Evolutionary conservation across 2,113 vertebrate species (phyloP).

Genomic region (Tauraco erythrolophus): DNA sequence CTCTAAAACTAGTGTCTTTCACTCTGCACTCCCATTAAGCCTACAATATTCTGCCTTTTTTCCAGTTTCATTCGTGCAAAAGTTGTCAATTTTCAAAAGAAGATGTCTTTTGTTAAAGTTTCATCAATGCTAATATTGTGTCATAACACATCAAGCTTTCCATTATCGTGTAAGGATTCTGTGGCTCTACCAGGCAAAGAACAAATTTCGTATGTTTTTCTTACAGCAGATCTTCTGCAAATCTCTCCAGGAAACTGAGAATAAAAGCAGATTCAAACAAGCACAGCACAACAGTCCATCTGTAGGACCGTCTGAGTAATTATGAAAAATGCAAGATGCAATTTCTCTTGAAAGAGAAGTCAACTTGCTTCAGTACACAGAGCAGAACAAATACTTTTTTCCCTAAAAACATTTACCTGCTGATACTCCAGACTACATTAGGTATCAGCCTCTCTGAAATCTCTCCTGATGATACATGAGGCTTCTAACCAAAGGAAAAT

Average conservation of each 20-base stretch:
- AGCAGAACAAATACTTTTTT: not conserved
- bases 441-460: not conserved
- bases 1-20: not conserved
- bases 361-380: not conserved
- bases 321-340: not conserved
- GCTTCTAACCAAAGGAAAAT: not conserved
- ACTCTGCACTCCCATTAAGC: not conserved
- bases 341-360: not conserved
- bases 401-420: not conserved
- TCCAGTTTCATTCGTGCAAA: not conserved
- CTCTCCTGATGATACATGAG: not conserved
- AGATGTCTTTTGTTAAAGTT: not conserved
- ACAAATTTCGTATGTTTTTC: not conserved
- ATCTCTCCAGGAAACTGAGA: constrained; percentile 11
- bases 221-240: not conserved
- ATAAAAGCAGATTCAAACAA: constrained; percentile 23
- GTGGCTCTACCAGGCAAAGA: not conserved
- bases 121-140: not conserved
- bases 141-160: not conserved
- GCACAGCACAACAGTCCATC: not conserved
- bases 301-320: not conserved
- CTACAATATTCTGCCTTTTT: not conserved
- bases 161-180: not conserved
- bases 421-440: not conserved
- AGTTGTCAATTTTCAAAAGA: not conserved